Evolutionary conservation across 2,888 invertebrate species (phyloP), one percentile per base, ranked within the genome.

Genomic region (Patella pellucida): DNA sequence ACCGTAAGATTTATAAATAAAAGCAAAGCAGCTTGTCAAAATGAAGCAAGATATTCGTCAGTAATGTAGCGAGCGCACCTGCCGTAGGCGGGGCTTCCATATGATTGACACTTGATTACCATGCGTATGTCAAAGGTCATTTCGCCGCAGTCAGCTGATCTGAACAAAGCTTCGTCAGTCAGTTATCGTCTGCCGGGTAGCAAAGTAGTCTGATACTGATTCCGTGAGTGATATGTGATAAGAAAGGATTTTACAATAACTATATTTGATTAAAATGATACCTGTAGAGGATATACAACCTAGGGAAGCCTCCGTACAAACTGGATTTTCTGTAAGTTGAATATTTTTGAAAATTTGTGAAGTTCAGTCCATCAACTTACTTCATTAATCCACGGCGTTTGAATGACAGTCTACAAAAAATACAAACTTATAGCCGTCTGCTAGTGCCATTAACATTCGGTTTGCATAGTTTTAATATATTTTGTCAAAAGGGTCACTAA

Each of bases 121-220:
- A 79, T 79, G 56, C 79, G 69, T n/a, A 51, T 76, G 79, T 77
- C 73, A 72, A 41, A 74, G 79, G 77, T 56, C 52, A 72, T 19
- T 19, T 23, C 69, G 52, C 74, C 73, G 69, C 56, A 69, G 77
- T 77, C 79, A 79, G 79, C 79, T 79, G 79, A 76, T 79, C 69
- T 52, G 67, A 68, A 76, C 76, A 72, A 76, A 72, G 75, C 71
- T 62, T 50, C 52, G 52, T 27, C 70, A 23, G 68, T 69, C 54
- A 62, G 69, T 73, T 70, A 69, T 71, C 76, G 56, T 69, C 70
- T 67, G 72, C 67, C 62, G 69, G 15, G 67, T 68, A 41, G 51
- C n/a, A 50, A 50, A 31, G 54, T 51, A 14, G 69, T 31, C n/a
- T n/a, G 54, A 50, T 50, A 50, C 50, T 51, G 23, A 16, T 56